Evolutionary conservation across 2,797 vertebrate species (phyloP).

Genomic region (Tenualosa ilisha): DNA sequence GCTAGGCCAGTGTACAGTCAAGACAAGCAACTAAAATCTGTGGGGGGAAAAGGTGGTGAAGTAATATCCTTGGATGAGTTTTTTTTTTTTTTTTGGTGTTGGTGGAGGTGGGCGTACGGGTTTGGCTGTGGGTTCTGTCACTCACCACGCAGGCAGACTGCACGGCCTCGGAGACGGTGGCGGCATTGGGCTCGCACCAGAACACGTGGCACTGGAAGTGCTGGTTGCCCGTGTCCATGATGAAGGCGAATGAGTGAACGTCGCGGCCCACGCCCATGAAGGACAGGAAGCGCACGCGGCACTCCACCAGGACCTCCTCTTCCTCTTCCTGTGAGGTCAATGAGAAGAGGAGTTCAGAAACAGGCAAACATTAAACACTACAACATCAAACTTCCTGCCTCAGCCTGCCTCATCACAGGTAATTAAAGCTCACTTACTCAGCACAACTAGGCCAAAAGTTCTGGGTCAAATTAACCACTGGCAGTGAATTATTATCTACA

Average conservation of each 20-base stretch:
- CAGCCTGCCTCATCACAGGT: background rate
- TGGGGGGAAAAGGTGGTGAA: no score
- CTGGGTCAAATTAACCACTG: background rate
- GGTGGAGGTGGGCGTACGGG: background rate
- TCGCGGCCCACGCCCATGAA: slow-evolving; percentile 98
- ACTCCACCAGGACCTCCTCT: slow-evolving; percentile 92
- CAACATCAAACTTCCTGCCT: background rate
- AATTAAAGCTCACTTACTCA: background rate
- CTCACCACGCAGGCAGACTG: slow-evolving; percentile 97
- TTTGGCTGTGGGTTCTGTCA: background rate
- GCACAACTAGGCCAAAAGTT: background rate
- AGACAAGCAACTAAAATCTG: no score
- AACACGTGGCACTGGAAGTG: slow-evolving; percentile 95
- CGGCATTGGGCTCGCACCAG: slow-evolving; percentile 96
- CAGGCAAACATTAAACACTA: background rate
- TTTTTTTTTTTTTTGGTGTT: background rate
- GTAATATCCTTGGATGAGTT: background rate
- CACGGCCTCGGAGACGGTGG: slow-evolving; percentile 91
- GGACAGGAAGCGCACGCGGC: slow-evolving; percentile 93
- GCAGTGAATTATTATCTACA: background rate
- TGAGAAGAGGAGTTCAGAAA: slow-evolving; percentile 20
- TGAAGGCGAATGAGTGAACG: slow-evolving; percentile 92
- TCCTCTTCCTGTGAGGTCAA: slow-evolving; percentile 76
- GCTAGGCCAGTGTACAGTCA: no score
- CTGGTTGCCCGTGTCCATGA: slow-evolving; percentile 96